These are phyloP conservation scores for Pogoniulus pusillus DNA, from an alignment of 2,797 vertebrate species.

Conservation along the genomic window DNA sequence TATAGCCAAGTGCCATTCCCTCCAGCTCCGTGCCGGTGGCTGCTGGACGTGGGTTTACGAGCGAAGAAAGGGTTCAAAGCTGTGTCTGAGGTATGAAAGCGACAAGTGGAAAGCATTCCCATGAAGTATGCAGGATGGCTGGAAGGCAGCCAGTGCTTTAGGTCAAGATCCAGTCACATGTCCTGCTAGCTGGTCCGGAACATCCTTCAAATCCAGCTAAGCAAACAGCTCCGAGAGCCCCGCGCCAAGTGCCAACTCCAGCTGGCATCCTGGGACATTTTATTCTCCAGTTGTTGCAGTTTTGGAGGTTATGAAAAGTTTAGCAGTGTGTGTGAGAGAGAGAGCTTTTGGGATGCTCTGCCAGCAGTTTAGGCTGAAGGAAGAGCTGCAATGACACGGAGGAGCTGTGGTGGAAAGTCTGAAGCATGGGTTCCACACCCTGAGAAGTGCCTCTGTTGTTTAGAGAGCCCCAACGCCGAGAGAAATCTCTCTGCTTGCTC, in stretches of 20 bases:
- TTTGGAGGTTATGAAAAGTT: constrained; percentile 65
- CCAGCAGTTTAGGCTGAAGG: background rate
- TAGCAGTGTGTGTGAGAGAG: constrained; percentile 44
- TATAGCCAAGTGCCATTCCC: background rate
- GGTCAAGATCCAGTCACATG: constrained; percentile 16
- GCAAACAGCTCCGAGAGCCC: constrained; percentile 23
- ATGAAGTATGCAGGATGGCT: background rate
- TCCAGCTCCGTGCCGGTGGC: background rate
- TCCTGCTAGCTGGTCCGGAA: background rate
- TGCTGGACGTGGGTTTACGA: background rate
- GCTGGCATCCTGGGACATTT: constrained; percentile 14
- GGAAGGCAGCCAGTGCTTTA: background rate
- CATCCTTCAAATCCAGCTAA: constrained; percentile 41
- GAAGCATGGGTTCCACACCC: background rate
- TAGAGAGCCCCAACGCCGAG: background rate
- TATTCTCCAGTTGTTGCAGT: constrained; percentile 7
- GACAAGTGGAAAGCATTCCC: constrained; percentile 23
- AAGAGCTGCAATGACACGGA: background rate
- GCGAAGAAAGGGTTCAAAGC: background rate
- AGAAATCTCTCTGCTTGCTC: background rate
- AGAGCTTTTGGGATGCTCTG: background rate
- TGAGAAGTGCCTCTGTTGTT: background rate
- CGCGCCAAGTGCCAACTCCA: constrained; percentile 52
- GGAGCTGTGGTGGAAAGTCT: background rate
- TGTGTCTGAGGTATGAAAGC: background rate